Conservation (phyloP, 1,140 invertebrate genomes). For the Venturia canescens region DNA sequence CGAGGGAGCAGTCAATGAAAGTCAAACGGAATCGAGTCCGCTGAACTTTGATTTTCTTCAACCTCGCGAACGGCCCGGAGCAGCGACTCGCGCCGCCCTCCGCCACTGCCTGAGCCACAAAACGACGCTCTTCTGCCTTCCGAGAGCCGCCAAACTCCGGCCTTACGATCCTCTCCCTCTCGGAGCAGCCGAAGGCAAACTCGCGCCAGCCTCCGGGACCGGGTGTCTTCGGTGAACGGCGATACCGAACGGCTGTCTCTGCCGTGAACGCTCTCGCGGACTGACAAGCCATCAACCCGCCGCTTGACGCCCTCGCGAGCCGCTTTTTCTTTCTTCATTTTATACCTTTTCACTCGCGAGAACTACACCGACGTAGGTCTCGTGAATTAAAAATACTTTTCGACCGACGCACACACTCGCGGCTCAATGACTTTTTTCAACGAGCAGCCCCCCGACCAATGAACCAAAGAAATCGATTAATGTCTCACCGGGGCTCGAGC, state of each 20-base stretch:
- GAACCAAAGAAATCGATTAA: constrained; percentile 7
- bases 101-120: neutral
- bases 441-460: neutral
- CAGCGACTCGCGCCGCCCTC: no score
- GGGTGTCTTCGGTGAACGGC: constrained; percentile 39
- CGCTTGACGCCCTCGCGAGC: neutral
- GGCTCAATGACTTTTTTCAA: constrained; percentile 6
- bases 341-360: constrained; percentile 8
- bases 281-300: constrained; percentile 46
- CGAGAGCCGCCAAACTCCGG: no score
- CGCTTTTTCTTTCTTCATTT: neutral
- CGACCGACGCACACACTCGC: neutral
- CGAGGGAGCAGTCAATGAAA: no score
- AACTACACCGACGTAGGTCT: constrained; percentile 6
- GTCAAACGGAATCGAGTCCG: no score
- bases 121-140: neutral
- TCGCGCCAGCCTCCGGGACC: neutral
- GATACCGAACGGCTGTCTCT: constrained; percentile 42
- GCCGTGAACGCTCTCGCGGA: neutral
- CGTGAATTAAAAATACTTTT: constrained; percentile 37
- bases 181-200: neutral
- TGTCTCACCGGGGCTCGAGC: neutral
- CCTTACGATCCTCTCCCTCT: neutral
- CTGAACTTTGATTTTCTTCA: no score
- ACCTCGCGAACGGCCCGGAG: no score